Base-by-base conservation (phyloP, 1,140 invertebrate genomes). In the Aleiodes sp. region DNA sequence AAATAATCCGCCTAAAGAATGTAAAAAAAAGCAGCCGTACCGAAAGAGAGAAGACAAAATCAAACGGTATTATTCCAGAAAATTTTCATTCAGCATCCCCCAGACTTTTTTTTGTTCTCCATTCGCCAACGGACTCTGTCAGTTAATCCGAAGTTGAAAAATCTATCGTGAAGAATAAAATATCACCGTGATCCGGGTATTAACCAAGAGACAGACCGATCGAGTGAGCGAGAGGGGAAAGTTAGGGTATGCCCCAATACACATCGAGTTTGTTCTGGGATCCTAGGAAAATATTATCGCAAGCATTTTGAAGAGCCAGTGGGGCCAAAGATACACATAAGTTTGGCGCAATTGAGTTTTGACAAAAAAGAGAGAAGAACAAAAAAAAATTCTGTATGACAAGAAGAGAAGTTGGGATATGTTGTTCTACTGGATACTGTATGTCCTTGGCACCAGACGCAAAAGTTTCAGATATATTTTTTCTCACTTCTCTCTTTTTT, bases 271-370 rank as follows among this genome's bases (percentile, higher is more conserved):
- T n/a, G n/a, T 14, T 35, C 12, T 31, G 68, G 39, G 6, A 14
- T 64, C 68, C 70, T 77, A 77, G 74, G 65, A 74, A 75, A 77
- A 77, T 77, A 77, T 77, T 75, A 77, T 77, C 76, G 71, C 66
- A 74, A 71, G 62, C 61, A 21, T 8, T 28, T 37, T 33, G 60
- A 52, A 68, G 63, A 31, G 33, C 19, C n/a, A 0, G 33, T 8
- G 16, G 26, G 9, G 29, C 29, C 24, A 8, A 28, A 31, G 56
- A 66, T n/a, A 37, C 43, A 62, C 29, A 52, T 14, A 63, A 21
- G 21, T 16, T 16, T 26, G 26, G 19, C 39, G 67, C 35, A 35
- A 70, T 57, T 16, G 12, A 16, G 57, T n/a, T 64, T 66, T 57
- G 26, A 16, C 52, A 28, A 4, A 26, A 24, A 16, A 6, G 19